Conservation (phyloP, 2,888 invertebrate genomes). For the Drosophila anomalata region DNA sequence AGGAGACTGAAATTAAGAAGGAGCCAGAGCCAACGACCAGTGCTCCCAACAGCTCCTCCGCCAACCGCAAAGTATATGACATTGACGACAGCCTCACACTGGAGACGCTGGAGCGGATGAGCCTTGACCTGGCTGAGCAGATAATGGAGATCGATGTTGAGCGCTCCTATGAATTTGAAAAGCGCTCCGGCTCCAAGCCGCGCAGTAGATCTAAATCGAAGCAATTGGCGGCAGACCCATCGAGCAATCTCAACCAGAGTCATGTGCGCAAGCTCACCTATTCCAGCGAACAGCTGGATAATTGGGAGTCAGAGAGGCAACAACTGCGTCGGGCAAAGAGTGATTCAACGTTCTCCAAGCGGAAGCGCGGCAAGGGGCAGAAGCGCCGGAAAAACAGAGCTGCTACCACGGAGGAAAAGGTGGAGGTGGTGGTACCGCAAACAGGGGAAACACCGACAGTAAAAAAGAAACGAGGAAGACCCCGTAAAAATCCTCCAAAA, state of each 20-base stretch:
- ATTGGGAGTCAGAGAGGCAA: not conserved
- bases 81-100: constrained; percentile 51
- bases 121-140: constrained; percentile 56
- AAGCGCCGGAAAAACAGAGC: constrained; percentile 14
- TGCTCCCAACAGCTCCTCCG: constrained; percentile 12
- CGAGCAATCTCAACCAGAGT: constrained; percentile 2
- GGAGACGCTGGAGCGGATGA: constrained; percentile 55
- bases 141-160: constrained; percentile 60
- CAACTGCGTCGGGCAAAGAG: constrained; percentile 50
- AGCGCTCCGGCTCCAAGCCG: constrained; percentile 56
- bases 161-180: constrained; percentile 62
- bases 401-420: constrained; percentile 41
- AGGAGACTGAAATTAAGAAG: constrained; percentile 1
- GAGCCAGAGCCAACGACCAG: not conserved
- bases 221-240: constrained; percentile 3
- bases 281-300: constrained; percentile 52
- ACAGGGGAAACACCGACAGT: not conserved
- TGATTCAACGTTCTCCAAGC: constrained; percentile 30
- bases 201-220: constrained; percentile 50
- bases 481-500: constrained; percentile 7
- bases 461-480: constrained; percentile 42
- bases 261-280: constrained; percentile 68
- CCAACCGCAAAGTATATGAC: constrained; percentile 17
- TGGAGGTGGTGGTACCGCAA: not conserved
- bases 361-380: not conserved